phyloP scores from a whole-genome alignment of 2,797 vertebrate species.

The Sphaeramia orbicularis region DNA sequence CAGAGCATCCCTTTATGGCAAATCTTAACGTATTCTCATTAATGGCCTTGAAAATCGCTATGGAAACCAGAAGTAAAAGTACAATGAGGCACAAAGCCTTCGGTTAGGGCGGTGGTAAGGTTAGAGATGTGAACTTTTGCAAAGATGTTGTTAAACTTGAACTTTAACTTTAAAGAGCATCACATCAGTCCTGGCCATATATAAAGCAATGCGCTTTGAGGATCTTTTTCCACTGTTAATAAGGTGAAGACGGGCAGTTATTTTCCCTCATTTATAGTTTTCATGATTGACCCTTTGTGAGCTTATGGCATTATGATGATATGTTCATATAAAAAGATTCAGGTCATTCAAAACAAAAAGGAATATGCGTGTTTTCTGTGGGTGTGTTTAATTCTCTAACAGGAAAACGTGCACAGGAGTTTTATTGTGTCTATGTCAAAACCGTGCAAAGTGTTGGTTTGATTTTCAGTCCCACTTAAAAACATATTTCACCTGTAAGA shows the following conservation, averaged over 20 bases:
- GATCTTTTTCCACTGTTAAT: too few relatives aligned
- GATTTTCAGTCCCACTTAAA: background rate
- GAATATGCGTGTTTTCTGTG: background rate
- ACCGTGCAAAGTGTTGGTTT: background rate
- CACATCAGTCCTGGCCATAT: background rate
- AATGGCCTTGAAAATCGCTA: constrained; percentile 19
- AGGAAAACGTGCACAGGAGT: background rate
- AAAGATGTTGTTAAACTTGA: too few relatives aligned
- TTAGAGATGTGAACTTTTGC: too few relatives aligned
- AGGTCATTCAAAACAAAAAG: too few relatives aligned
- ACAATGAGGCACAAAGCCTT: background rate
- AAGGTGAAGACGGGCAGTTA: too few relatives aligned
- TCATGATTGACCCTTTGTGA: background rate
- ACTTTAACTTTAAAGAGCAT: background rate
- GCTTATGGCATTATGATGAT: background rate
- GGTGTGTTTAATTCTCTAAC: background rate
- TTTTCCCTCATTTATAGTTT: background rate
- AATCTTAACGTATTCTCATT: constrained; percentile 23
- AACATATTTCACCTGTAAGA: background rate
- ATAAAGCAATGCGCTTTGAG: background rate
- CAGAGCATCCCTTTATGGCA: constrained; percentile 1
- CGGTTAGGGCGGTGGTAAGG: background rate
- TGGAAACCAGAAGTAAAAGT: constrained; percentile 27
- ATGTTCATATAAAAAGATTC: background rate
- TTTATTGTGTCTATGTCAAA: background rate